Conservation (phyloP, 2,888 invertebrate species). For the Drosophila peninsularis region DNA sequence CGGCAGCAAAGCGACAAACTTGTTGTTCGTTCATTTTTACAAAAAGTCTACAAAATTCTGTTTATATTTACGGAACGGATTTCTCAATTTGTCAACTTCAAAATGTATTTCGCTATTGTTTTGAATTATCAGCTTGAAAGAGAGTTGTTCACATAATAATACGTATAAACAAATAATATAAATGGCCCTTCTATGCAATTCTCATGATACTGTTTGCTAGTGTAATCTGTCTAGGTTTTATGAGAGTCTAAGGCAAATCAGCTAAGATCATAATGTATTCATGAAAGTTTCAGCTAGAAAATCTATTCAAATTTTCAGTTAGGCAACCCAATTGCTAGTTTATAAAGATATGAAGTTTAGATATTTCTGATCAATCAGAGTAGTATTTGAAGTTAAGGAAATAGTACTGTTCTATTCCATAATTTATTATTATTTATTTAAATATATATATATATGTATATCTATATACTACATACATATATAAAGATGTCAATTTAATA, state of each 20-base stretch:
- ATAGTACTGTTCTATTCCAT: no score
- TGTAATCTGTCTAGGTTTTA: neutral
- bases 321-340: no score
- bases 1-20: conserved; percentile 17
- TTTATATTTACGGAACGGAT: neutral
- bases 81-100: neutral
- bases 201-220: neutral
- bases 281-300: neutral
- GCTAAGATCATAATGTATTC: neutral
- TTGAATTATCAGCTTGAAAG: no score
- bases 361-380: no score
- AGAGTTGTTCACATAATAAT: neutral
- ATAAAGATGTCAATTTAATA: no score
- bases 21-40: neutral
- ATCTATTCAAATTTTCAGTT: no score
- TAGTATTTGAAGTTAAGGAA: no score
- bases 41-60: neutral
- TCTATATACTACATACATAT: no score
- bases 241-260: neutral
- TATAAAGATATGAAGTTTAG: no score
- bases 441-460: no score
- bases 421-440: no score
- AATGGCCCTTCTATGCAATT: conserved; percentile 1
- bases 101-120: neutral
- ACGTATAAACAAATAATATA: neutral